Conservation (phyloP, 2,888 invertebrate genomes). For the Agrochola macilenta region DNA sequence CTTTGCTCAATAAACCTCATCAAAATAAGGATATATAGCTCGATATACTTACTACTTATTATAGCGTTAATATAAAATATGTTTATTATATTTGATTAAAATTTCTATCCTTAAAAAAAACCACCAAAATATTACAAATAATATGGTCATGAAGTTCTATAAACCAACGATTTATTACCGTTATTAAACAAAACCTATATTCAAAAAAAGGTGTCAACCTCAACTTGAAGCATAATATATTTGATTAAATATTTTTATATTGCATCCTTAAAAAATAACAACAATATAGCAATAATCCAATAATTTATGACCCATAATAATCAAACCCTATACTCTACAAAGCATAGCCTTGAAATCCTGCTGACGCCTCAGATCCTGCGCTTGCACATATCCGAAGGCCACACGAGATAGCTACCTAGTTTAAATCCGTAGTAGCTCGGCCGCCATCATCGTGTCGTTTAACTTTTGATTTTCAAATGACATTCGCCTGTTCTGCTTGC, state of each 20-base stretch:
- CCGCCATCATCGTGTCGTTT: conserved; percentile 65
- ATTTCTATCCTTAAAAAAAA: neutral
- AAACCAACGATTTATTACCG: neutral
- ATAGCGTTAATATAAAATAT: too few species aligned
- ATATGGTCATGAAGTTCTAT: neutral
- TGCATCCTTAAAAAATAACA: neutral
- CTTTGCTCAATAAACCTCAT: neutral
- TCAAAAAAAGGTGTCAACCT: neutral
- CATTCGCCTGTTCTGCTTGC: conserved; percentile 66
- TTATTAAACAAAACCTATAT: neutral
- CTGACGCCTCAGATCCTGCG: conserved; percentile 34
- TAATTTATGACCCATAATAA: neutral
- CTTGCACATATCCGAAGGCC: conserved; percentile 42
- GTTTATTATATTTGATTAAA: neutral
- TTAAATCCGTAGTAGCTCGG: conserved; percentile 28
- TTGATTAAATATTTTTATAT: neutral
- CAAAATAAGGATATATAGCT: neutral
- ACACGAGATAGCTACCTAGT: conserved; percentile 39
- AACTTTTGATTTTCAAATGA: conserved; percentile 79
- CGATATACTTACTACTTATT: neutral
- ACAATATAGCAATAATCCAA: neutral
- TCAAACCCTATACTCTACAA: neutral
- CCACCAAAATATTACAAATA: neutral
- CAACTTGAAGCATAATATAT: neutral
- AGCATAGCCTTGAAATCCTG: conserved; percentile 42